Evolutionary conservation across 2,797 vertebrate species (phyloP).

Genomic region (Glyptemys insculpta): DNA sequence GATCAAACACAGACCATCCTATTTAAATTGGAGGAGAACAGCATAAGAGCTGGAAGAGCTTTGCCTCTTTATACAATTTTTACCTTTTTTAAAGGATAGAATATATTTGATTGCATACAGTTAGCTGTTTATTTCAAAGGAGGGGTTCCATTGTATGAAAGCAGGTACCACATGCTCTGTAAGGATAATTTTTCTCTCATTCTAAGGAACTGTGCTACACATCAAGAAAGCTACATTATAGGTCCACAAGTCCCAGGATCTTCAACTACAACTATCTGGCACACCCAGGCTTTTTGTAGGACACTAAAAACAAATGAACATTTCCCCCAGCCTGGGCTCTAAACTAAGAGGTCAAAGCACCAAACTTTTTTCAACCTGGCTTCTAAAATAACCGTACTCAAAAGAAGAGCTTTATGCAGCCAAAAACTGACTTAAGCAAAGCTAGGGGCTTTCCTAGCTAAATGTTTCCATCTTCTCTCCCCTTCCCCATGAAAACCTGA

Average conservation of each 20-base stretch:
- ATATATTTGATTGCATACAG: not conserved
- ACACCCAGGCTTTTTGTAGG: slow-evolving; percentile 40
- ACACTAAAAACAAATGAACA: slow-evolving; percentile 29
- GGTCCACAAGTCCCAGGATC: slow-evolving; percentile 68
- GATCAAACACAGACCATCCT: not conserved
- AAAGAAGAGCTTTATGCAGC: slow-evolving; percentile 12
- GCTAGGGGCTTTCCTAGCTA: not conserved
- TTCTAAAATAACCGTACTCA: slow-evolving; percentile 62
- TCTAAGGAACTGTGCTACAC: slow-evolving; percentile 37
- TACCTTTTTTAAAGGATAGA: slow-evolving; percentile 42
- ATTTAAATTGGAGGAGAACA: slow-evolving; percentile 1
- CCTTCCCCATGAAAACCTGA: not conserved
- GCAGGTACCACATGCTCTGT: slow-evolving; percentile 71
- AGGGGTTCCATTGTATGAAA: slow-evolving; percentile 63
- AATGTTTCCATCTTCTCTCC: slow-evolving; percentile 10
- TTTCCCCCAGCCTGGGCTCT: slow-evolving; percentile 46
- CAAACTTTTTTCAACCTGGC: slow-evolving; percentile 38
- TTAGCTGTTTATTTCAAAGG: slow-evolving; percentile 42
- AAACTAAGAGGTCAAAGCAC: slow-evolving; percentile 16
- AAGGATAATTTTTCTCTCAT: slow-evolving; percentile 54
- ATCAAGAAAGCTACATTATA: slow-evolving; percentile 62
- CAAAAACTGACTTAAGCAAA: not conserved
- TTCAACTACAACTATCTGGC: slow-evolving; percentile 70
- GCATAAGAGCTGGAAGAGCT: slow-evolving; percentile 9
- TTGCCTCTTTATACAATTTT: slow-evolving; percentile 1